These are phyloP conservation scores for Halocynthia roretzi DNA, from an alignment of 23 tunicate species.

Conservation along the genomic window DNA sequence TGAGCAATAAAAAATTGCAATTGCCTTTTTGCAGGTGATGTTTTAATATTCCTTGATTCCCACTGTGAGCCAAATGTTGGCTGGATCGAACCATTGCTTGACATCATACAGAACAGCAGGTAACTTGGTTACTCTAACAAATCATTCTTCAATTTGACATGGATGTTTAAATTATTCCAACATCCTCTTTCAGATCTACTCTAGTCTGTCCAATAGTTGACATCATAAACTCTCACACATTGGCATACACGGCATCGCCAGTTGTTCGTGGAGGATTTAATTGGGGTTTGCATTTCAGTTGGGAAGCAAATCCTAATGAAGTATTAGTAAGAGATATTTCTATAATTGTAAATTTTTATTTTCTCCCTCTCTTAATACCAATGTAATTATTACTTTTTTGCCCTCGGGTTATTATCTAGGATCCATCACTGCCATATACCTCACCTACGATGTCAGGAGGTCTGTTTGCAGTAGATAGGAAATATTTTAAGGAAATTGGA, in stretches of 20 bases:
- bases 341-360: neutral
- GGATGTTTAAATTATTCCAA: neutral
- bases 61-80: constrained; percentile 83
- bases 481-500: constrained; percentile 46
- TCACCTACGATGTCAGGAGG: constrained; percentile 85
- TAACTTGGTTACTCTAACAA: neutral
- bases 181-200: constrained; percentile 30
- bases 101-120: constrained; percentile 20
- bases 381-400: neutral
- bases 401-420: constrained; percentile 15
- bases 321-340: constrained; percentile 1
- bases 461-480: constrained; percentile 52
- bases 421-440: constrained; percentile 23
- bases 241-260: constrained; percentile 49
- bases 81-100: constrained; percentile 70
- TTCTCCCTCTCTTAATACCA: too few relatives aligned
- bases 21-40: constrained; percentile 46
- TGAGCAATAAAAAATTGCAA: neutral
- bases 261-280: constrained; percentile 70
- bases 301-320: constrained; percentile 48
- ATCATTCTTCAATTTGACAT: neutral
- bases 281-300: constrained; percentile 77
- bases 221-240: constrained; percentile 54
- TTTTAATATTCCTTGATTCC: constrained; percentile 67
- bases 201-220: constrained; percentile 74